Conservation (phyloP, 2,888 invertebrate species). For the Cosmopolites sordidus region DNA sequence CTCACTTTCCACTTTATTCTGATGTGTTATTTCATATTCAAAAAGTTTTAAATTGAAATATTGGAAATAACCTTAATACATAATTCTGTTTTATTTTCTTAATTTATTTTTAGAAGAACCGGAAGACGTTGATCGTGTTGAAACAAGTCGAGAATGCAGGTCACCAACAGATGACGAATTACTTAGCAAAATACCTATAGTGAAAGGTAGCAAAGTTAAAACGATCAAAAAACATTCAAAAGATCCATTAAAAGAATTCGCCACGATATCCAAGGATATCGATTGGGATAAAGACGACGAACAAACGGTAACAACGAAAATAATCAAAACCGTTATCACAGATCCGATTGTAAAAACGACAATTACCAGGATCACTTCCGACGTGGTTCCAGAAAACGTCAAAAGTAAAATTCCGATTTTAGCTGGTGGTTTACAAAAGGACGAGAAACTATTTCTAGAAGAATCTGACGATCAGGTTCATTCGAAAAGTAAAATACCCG, state of each 20-base stretch:
- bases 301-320: constrained; percentile 29
- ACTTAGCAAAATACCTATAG: constrained; percentile 46
- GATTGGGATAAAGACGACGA: constrained; percentile 46
- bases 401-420: constrained; percentile 40
- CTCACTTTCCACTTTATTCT: too few species aligned
- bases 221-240: constrained; percentile 52
- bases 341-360: constrained; percentile 46
- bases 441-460: constrained; percentile 26
- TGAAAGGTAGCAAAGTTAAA: constrained; percentile 48
- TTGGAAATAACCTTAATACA: background rate
- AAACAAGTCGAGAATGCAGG: constrained; percentile 3
- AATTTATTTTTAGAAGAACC: constrained; percentile 7
- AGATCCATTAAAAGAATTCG: constrained; percentile 48
- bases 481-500: constrained; percentile 50
- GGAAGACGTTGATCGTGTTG: background rate
- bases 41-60: background rate
- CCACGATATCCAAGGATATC: constrained; percentile 46
- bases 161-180: constrained; percentile 38
- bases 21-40: too few species aligned
- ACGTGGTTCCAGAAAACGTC: constrained; percentile 19
- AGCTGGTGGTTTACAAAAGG: constrained; percentile 16
- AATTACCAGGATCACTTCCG: constrained; percentile 40
- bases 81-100: background rate
- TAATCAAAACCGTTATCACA: constrained; percentile 29
- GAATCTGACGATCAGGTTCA: constrained; percentile 28